Evolutionary conservation across 1,140 invertebrate genomes (phyloP), one percentile per base, ranked within the genome.

Genomic region (Monomorium pharaonis): DNA sequence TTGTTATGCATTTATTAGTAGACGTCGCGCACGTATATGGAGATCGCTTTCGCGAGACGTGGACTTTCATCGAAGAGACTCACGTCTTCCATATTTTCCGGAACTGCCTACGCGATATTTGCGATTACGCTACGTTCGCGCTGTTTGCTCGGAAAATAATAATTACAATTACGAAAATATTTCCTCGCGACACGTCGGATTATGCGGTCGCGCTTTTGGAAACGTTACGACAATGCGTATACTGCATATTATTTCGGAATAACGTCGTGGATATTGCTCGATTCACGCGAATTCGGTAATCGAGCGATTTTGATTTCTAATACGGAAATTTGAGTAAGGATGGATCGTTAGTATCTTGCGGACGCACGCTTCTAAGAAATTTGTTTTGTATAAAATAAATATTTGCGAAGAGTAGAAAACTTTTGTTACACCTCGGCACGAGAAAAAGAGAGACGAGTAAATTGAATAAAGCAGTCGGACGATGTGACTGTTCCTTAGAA

Each of bases 131-230:
- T 21, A 21, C 18, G 12, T 54, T 74, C 24, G 49, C 30, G 10
- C 12, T 33, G 47, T 74, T 54, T 37, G 30, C 2, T 33, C 62
- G 16, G 14, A n/a, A n/a, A n/a, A 10, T 24, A 14, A 33, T 74
- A 69, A 69, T 74, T 74, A 16, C 6, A 33, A 74, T 56, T 24
- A 9, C 30, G 37, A 37, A 74, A 74, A 74, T 74, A n/a, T 37
- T 74, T 74, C n/a, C n/a, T 16, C 24, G 63, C 56, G 56, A 56
- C 18, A 56, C 18, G 21, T n/a, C 51, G 7, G 12, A 37, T 56
- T 56, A 56, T 30, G 21, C 16, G 24, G 63, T 63, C 16, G 24
- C 6, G 7, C 58, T 47, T 78, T 78, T 7, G 42, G 12, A 49
- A 65, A 65, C 9, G 14, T 4, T 18, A 12, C 3, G 42, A 33